Conservation (phyloP, 1,140 invertebrate species). For the Protaetia brevitarsis region DNA sequence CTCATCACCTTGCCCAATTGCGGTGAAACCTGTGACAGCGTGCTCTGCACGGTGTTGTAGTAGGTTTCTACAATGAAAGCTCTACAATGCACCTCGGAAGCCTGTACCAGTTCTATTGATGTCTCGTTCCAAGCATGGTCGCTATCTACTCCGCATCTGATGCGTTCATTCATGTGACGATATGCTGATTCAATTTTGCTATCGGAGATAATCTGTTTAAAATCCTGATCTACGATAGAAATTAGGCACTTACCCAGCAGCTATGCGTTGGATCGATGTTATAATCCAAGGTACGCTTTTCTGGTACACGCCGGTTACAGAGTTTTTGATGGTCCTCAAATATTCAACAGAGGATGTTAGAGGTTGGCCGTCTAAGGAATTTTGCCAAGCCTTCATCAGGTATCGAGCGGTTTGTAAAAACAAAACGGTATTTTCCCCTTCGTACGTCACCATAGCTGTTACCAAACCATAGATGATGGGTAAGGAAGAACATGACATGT, state of each 20-base stretch:
- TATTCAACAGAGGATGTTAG: slow-evolving; percentile 69
- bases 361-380: slow-evolving; percentile 54
- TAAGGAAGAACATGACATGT: slow-evolving; percentile 80
- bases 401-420: slow-evolving; percentile 84
- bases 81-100: slow-evolving; percentile 77
- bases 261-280: slow-evolving; percentile 63
- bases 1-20: slow-evolving; percentile 61
- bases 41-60: slow-evolving; percentile 53
- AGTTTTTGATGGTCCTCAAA: slow-evolving; percentile 50
- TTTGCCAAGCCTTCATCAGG: slow-evolving; percentile 70
- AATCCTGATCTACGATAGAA: background rate
- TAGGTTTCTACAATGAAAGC: slow-evolving; percentile 69
- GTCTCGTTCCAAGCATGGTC: slow-evolving; percentile 84
- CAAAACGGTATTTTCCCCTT: slow-evolving; percentile 93
- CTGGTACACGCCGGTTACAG: slow-evolving; percentile 56
- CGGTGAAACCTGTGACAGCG: slow-evolving; percentile 52
- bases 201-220: slow-evolving; percentile 34
- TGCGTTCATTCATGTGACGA: slow-evolving; percentile 63
- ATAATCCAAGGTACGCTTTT: slow-evolving; percentile 63
- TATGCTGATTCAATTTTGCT: slow-evolving; percentile 69
- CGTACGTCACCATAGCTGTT: slow-evolving; percentile 88
- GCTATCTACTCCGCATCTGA: slow-evolving; percentile 57
- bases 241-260: slow-evolving; percentile 65
- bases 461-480: slow-evolving; percentile 76
- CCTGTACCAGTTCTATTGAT: slow-evolving; percentile 73